phyloP scores from a whole-genome alignment of 1,140 invertebrate species.

The Brachionus manjavacas region DNA sequence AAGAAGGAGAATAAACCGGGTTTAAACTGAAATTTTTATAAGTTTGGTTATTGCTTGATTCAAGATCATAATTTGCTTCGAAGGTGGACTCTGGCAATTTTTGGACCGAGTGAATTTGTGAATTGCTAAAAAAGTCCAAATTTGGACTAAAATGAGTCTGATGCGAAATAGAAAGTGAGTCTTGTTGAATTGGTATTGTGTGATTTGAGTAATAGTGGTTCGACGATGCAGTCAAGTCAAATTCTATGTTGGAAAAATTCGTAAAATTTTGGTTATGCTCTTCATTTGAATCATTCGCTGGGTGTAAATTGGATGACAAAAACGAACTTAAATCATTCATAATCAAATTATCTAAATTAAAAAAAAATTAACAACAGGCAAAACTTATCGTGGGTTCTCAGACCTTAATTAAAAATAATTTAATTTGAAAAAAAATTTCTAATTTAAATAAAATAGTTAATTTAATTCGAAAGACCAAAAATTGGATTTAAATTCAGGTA shows the following conservation, averaged over 20 bases:
- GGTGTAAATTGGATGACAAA: slow-evolving; percentile 25
- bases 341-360: slow-evolving; percentile 32
- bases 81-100: not conserved
- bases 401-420: not conserved
- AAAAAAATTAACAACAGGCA: not conserved
- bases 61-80: not conserved
- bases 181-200: not conserved
- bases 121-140: not conserved
- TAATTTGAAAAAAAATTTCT: not conserved
- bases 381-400: not conserved
- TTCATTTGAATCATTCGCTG: not conserved
- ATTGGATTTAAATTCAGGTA: slow-evolving; percentile 24
- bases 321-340: slow-evolving; percentile 37
- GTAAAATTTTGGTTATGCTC: slow-evolving; percentile 8
- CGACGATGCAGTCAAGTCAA: not conserved
- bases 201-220: not conserved
- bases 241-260: slow-evolving; percentile 10
- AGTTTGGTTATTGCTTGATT: not conserved
- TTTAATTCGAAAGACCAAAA: not conserved
- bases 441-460: not conserved
- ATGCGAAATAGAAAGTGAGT: not conserved
- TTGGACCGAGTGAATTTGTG: not conserved
- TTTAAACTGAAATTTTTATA: slow-evolving; percentile 17
- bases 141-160: not conserved
- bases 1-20: slow-evolving; percentile 1